Evolutionary conservation across 1,140 invertebrate genomes (phyloP).

Genomic region (Elymnias hypermnestra): DNA sequence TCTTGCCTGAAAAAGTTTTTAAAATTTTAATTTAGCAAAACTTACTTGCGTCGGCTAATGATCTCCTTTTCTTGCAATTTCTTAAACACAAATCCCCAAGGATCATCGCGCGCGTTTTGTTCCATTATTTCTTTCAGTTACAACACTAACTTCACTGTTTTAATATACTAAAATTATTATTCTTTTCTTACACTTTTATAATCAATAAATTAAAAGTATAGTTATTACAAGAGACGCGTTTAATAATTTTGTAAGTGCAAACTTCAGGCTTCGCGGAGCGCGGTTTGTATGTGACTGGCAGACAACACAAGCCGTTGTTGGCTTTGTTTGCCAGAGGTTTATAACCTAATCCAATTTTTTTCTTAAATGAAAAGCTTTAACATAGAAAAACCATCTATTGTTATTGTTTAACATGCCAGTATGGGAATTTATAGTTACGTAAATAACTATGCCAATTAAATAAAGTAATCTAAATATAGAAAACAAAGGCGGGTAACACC

Average conservation of each 20-base stretch:
- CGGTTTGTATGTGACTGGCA: constrained; percentile 32
- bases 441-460: too few species aligned
- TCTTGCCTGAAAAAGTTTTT: not conserved
- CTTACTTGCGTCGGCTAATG: constrained; percentile 54
- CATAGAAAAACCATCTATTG: constrained; percentile 31
- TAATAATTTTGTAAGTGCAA: constrained; percentile 3
- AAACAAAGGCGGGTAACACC: too few species aligned
- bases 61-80: constrained; percentile 58
- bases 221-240: too few species aligned
- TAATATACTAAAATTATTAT: too few species aligned
- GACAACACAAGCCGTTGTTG: constrained; percentile 28
- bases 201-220: too few species aligned
- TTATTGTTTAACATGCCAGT: constrained; percentile 8
- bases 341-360: constrained; percentile 58
- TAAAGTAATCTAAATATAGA: too few species aligned
- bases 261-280: constrained; percentile 47
- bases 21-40: not conserved
- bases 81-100: constrained; percentile 57
- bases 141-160: not conserved
- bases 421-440: constrained; percentile 8
- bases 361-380: constrained; percentile 35
- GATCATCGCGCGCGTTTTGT: constrained; percentile 35
- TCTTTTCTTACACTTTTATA: too few species aligned
- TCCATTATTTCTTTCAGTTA: constrained; percentile 26
- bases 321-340: constrained; percentile 51